Evolutionary conservation across 2,113 vertebrate species (phyloP).

Genomic region (Nycticorax nycticorax): DNA sequence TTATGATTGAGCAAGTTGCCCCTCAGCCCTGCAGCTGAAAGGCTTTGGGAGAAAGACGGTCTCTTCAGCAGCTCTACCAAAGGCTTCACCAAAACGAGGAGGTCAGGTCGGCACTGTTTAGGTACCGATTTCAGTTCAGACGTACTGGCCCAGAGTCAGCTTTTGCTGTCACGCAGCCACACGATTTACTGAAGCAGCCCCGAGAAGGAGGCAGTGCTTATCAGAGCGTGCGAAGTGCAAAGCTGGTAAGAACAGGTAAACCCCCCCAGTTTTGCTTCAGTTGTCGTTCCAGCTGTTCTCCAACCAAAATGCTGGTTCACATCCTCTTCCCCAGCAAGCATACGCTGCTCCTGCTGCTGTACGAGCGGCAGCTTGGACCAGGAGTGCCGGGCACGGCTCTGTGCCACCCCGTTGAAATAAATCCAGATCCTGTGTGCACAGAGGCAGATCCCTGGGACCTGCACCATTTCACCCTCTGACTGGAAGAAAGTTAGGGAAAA

Average conservation of each 20-base stretch:
- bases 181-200: fast-evolving
- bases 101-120: fast-evolving
- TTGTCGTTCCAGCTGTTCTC: background rate
- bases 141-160: background rate
- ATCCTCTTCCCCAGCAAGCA: background rate
- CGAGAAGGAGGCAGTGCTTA: fast-evolving
- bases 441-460: background rate
- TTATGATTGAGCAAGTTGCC: background rate
- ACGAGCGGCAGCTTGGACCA: background rate
- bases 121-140: fast-evolving
- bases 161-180: background rate
- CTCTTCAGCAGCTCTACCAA: background rate
- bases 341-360: background rate
- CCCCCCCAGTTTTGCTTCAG: background rate
- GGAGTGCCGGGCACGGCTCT: background rate
- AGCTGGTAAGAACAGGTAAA: background rate
- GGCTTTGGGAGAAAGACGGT: background rate
- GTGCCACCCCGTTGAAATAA: background rate
- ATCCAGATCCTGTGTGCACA: background rate
- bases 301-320: background rate
- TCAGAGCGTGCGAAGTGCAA: background rate
- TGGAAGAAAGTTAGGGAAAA: background rate
- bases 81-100: background rate
- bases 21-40: background rate
- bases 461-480: background rate